Percentiles rank a stretch among this genome's conserved stretches.
Evolutionary conservation across 2,888 invertebrate species (phyloP).

Genomic region (Luffia ferchaultella): DNA sequence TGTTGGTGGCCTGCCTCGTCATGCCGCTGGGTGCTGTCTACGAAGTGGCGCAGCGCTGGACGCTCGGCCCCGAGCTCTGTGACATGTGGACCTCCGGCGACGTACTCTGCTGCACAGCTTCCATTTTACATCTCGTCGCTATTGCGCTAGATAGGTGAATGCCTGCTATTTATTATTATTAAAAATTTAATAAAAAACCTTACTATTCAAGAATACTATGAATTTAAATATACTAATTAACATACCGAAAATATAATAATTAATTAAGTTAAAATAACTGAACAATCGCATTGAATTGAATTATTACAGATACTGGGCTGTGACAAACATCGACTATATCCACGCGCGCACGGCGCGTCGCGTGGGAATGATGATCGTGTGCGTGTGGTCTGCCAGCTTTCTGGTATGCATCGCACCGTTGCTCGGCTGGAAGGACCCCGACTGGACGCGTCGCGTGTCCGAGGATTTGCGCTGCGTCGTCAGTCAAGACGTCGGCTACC

Average conservation of each 20-base stretch:
- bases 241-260: too few species aligned
- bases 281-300: too few species aligned
- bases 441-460: conserved; percentile 63
- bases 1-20: conserved; percentile 85
- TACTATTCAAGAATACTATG: background rate
- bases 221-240: too few species aligned
- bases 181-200: background rate
- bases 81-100: conserved; percentile 96
- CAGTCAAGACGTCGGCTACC: conserved; percentile 84
- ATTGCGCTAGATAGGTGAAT: conserved; percentile 82
- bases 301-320: conserved; percentile 81
- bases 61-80: conserved; percentile 85
- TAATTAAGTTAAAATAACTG: too few species aligned
- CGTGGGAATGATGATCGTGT: conserved; percentile 81
- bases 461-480: conserved; percentile 78
- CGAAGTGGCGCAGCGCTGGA: conserved; percentile 83
- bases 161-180: too few species aligned
- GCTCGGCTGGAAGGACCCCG: conserved; percentile 80
- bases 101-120: conserved; percentile 89
- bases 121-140: conserved; percentile 82
- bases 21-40: conserved; percentile 82
- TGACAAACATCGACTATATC: conserved; percentile 90
- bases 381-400: conserved; percentile 85
- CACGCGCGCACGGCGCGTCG: conserved; percentile 80
- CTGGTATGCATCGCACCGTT: conserved; percentile 88